Percentiles rank a stretch among this genome's conserved stretches.
Conservation (phyloP, 2,113 vertebrate genomes). For the Apus apus region DNA sequence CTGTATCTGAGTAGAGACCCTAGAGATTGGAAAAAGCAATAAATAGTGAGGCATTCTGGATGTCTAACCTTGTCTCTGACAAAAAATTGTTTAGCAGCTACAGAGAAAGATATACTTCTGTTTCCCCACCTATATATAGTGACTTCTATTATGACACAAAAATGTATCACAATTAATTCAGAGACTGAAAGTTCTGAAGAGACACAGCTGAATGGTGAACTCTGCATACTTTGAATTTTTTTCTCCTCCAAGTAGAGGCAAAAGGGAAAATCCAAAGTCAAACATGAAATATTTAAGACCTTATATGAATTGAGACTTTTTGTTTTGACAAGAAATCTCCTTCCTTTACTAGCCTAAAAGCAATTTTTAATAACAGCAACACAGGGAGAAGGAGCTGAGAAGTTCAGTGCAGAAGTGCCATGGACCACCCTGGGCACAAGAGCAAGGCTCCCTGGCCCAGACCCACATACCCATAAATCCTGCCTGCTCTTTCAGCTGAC, state of each 20-base stretch:
- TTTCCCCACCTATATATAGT: neutral
- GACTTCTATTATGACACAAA: neutral
- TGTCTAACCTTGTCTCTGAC: neutral
- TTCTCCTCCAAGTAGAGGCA: neutral
- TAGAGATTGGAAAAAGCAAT: neutral
- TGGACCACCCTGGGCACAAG: neutral
- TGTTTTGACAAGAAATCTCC: neutral
- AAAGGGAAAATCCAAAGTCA: neutral
- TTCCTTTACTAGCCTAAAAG: neutral
- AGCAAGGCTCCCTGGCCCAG: neutral
- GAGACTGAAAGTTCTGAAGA: neutral
- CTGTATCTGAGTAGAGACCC: neutral
- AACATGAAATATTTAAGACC: neutral
- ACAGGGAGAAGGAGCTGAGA: neutral
- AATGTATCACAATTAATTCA: accelerated
- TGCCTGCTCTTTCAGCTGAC: neutral
- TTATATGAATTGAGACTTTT: neutral
- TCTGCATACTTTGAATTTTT: neutral
- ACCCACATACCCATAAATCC: accelerated
- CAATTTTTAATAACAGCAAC: neutral
- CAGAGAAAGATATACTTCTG: neutral
- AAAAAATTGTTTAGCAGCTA: neutral
- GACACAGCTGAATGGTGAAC: neutral
- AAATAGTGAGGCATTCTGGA: neutral
- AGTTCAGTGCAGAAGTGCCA: neutral